Conservation (phyloP, 2,888 invertebrate species). For the Drosophila infuscata region DNA sequence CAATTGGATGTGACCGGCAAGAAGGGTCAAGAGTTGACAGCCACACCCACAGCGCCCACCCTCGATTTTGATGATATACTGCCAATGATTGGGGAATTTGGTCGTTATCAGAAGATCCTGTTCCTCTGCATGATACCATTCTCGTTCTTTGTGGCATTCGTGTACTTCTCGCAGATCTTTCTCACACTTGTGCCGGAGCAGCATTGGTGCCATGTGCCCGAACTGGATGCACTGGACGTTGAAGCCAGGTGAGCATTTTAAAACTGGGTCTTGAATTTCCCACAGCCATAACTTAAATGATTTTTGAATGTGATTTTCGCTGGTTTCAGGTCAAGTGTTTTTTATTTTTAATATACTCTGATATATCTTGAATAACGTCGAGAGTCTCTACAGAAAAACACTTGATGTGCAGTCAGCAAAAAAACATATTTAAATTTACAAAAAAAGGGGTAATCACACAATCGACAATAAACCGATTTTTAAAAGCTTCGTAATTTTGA, state of each 20-base stretch:
- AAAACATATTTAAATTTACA: background rate
- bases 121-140: slow-evolving; percentile 95
- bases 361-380: background rate
- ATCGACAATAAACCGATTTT: background rate
- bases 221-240: slow-evolving; percentile 86
- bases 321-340: background rate
- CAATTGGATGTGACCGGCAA: slow-evolving; percentile 65
- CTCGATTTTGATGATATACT: slow-evolving; percentile 93
- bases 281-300: background rate
- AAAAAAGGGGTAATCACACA: background rate
- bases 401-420: background rate
- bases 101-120: slow-evolving; percentile 92
- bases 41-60: slow-evolving; percentile 42
- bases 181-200: slow-evolving; percentile 92
- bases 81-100: slow-evolving; percentile 94
- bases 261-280: background rate
- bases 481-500: background rate
- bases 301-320: background rate
- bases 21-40: slow-evolving; percentile 35
- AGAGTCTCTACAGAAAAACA: background rate
- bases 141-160: slow-evolving; percentile 94
- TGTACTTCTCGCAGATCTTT: slow-evolving; percentile 95
- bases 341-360: background rate
- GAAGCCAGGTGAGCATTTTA: slow-evolving; percentile 86
- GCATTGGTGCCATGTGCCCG: slow-evolving; percentile 93